phyloP scores from a whole-genome alignment of 2,797 vertebrate genomes.

The Sebastes oblongus region DNA sequence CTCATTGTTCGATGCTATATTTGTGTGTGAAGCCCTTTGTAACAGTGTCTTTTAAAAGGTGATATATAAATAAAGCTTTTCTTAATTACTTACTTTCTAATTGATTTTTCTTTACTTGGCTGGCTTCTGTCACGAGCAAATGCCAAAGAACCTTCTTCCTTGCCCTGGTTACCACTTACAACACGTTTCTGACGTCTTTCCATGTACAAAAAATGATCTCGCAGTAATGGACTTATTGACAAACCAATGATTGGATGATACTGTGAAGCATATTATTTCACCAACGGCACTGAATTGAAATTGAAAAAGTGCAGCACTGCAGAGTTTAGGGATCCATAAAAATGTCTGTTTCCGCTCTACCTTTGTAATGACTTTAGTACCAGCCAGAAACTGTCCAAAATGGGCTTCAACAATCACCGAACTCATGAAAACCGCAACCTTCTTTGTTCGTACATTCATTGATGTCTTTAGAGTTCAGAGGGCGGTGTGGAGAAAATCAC shows the following conservation, averaged over 20 bases:
- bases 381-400: not conserved
- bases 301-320: not conserved
- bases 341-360: not conserved
- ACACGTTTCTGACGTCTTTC: not conserved
- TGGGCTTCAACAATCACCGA: not conserved
- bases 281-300: not conserved
- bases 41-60: too few species aligned
- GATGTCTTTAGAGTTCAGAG: not conserved
- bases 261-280: not conserved
- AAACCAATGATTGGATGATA: not conserved
- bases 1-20: too few species aligned
- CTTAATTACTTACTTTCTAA: not conserved
- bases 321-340: not conserved
- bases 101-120: not conserved
- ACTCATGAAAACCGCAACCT: not conserved
- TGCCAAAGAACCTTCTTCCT: not conserved
- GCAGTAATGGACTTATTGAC: not conserved
- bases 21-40: too few species aligned
- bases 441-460: not conserved
- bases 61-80: too few species aligned
- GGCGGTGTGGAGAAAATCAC: not conserved
- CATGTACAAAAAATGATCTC: not conserved
- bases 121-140: not conserved
- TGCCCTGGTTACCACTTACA: not conserved
- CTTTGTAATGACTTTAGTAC: not conserved